Conservation (phyloP, 2,113 vertebrate genomes). For the Phocoena phocoena region DNA sequence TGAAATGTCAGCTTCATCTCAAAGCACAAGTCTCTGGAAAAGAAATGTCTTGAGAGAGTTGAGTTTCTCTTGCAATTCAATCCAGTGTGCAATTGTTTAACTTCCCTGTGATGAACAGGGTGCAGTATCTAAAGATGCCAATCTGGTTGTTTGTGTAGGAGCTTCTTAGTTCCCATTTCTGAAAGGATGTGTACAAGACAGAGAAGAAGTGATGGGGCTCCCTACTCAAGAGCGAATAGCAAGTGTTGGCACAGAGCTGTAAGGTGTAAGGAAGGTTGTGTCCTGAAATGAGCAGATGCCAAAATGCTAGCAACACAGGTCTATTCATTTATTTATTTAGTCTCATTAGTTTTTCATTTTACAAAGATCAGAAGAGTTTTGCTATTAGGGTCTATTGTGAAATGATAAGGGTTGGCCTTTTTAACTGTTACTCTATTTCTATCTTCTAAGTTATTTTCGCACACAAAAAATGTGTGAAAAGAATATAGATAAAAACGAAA, state of each 20-base stretch:
- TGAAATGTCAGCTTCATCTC: slow-evolving; percentile 22
- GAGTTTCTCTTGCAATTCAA: neutral
- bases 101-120: neutral
- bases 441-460: neutral
- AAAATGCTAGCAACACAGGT: neutral
- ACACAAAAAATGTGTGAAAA: neutral
- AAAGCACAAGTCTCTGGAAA: neutral
- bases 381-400: neutral
- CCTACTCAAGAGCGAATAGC: neutral
- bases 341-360: neutral
- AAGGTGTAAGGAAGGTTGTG: neutral
- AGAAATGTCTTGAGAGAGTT: neutral
- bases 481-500: neutral
- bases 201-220: neutral
- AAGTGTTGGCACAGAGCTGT: neutral
- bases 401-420: neutral
- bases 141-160: neutral
- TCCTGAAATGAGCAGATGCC: neutral
- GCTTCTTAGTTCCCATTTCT: neutral
- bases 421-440: neutral
- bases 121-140: neutral
- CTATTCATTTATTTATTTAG: neutral
- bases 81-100: neutral
- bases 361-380: neutral
- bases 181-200: neutral